Conservation (phyloP, 2,888 invertebrate genomes). For the Gastracanthus pulcherrimus region DNA sequence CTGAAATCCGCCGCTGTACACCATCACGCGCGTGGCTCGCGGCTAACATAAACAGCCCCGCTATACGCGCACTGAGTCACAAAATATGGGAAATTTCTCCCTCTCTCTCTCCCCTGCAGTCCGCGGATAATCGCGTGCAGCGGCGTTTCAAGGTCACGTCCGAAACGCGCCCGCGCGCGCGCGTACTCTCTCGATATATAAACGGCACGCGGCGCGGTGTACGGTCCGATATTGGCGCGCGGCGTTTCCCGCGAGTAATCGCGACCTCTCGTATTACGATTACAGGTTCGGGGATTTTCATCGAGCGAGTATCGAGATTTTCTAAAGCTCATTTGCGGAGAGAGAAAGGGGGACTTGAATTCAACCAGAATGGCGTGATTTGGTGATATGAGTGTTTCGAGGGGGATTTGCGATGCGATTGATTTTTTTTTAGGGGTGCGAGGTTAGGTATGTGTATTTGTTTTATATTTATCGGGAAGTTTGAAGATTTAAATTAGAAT, state of each 20-base stretch:
- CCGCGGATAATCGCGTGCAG: constrained; percentile 41
- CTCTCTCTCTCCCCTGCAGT: neutral
- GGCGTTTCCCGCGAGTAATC: neutral
- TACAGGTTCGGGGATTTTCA: constrained; percentile 22
- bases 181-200: neutral
- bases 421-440: too few species aligned
- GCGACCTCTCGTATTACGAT: too few species aligned
- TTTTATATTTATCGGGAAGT: too few species aligned
- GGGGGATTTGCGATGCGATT: too few species aligned
- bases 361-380: too few species aligned
- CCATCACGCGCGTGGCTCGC: neutral
- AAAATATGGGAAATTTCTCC: constrained; percentile 44
- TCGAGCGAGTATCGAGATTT: neutral
- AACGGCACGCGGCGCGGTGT: too few species aligned
- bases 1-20: neutral
- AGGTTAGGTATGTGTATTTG: too few species aligned
- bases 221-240: too few species aligned
- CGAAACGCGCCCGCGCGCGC: constrained; percentile 13
- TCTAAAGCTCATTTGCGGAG: constrained; percentile 11
- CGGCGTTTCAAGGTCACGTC: constrained; percentile 51
- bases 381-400: too few species aligned
- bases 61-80: constrained; percentile 8
- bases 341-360: too few species aligned
- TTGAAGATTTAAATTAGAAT: too few species aligned
- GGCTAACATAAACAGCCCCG: constrained; percentile 13